Base-by-base conservation (phyloP, 2,113 vertebrate species). In the Cisticola juncidis region DNA sequence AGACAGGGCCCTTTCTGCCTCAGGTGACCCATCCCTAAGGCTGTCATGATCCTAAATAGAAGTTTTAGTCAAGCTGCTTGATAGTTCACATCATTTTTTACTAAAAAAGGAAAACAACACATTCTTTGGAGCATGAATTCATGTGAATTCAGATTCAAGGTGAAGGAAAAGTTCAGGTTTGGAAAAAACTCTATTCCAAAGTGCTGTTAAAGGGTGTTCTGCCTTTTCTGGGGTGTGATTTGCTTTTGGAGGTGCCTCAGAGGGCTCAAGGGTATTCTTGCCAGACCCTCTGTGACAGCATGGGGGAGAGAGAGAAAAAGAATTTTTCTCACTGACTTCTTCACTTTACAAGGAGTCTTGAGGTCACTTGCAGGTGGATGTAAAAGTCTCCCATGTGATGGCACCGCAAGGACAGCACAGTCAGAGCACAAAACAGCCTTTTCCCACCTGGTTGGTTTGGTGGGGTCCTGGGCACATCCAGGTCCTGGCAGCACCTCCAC, bases 251-350 rank as follows among this genome's bases (percentile, higher is more conserved):
- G 8, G 53, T 16, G 44, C 35, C 21, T 68, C 26, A 11, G 25
- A 58, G 20, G 29, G 48, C 19, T 87, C 28, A 9, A 4, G 20
- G 6, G 3, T 6, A 1, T 38, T 74, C 14, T 22, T 14, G 54
- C 47, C 8, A 9, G 50, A 83, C 51, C 47, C 24, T 62, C 28
- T 9, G 36, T 18, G 17, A 58, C 5, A 64, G 9, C 11, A 3
- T 0, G 0, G 58, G 48, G 21, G 11, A 18, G 33, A 26, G 38
- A 28, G 14, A 18, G 24, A 38, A 31, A 44, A 54, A 17, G 4
- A 20, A 35, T 42, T 53, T 87, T 73, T 57, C 22, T 51, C n/a
- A 16, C n/a, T 0, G 0, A 9, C 12, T 23, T 33, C 29, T 45
- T 53, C 51, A 3, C 1, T 51, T 42, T 11, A 3, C 1, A 19